A percentile compares a stretch with the other conserved stretches of the same genome.
phyloP scores from a whole-genome alignment of 2,113 vertebrate species.

The Meriones unguiculatus region DNA sequence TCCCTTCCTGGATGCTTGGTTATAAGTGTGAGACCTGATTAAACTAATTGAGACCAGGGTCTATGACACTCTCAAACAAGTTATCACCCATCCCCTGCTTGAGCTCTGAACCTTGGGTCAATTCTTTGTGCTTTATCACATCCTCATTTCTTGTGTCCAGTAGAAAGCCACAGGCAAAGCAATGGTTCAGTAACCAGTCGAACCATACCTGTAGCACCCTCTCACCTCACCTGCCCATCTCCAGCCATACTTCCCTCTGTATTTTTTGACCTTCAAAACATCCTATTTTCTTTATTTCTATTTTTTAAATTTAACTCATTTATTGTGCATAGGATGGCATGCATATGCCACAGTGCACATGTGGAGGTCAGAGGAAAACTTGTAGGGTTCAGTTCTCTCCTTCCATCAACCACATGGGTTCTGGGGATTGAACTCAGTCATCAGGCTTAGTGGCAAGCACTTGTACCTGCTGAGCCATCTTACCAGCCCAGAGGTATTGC shows the following conservation, averaged over 20 bases:
- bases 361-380: background rate
- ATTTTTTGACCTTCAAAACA: slow-evolving; percentile 21
- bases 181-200: background rate
- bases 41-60: background rate
- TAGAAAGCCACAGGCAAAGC: background rate
- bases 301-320: background rate
- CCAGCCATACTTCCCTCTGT: background rate
- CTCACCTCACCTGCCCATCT: background rate
- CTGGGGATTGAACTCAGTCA: background rate
- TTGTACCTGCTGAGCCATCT: background rate
- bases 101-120: background rate
- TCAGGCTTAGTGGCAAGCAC: background rate
- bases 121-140: background rate
- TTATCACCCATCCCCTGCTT: background rate
- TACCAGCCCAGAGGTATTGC: background rate
- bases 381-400: background rate
- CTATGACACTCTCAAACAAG: background rate
- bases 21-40: background rate
- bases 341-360: background rate
- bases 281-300: background rate
- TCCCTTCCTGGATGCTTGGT: background rate
- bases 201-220: background rate
- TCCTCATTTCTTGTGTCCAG: background rate
- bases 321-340: background rate
- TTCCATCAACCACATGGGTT: background rate